Base-by-base conservation (phyloP, 2,113 vertebrate genomes). In the Promerops cafer region DNA sequence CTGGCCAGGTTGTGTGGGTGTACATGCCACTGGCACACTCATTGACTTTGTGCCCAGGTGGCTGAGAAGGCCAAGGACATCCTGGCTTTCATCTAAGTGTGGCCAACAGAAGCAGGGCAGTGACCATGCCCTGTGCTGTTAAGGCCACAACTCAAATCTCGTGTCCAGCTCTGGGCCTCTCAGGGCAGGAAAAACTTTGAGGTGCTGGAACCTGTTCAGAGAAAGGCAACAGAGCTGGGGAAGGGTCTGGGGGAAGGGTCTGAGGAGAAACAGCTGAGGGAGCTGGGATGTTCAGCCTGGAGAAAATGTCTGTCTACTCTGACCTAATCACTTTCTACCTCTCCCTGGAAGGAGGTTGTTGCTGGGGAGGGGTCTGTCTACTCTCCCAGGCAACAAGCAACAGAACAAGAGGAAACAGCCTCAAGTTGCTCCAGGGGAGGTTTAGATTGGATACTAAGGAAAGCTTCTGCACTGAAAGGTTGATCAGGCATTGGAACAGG, bases 1-100 rank as follows among this genome's bases (percentile, higher is more conserved):
- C n/a, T 76, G 57, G 9, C 19, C 5, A 5, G 23, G 11, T 7
- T 42, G 6, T 7, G 1, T 10, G 42, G 52, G 50, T 49, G 27
- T 23, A 23, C 13, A 3, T 0, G 8, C 18, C 30, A 1, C 33
- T 7, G 45, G 24, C 16, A 14, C 0, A 0, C 21, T 33, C 35
- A 4, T 0, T 4, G 1, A 12, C 21, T 52, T 31, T 6, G 16
- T 74, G 49, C 23, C 18, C 27, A 27, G 45, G 24, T n/a, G 37
- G 16, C 66, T 49, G 42, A 44, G 40, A 33, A 44, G 8, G 80
- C 79, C 30, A 26, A 61, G 50, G 17, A 9, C 57, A 18, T 18
- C 39, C 68, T 72, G 49, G 14, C 22, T 53, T 33, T 31, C 4
- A 33, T 27, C 39, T 27, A 39, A 7, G 23, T 16, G 40, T 40